A percentile compares a stretch with the other conserved stretches of the same genome.
These are phyloP conservation scores for Fopius arisanus DNA, from an alignment of 1,140 invertebrate genomes.

Conservation along the genomic window DNA sequence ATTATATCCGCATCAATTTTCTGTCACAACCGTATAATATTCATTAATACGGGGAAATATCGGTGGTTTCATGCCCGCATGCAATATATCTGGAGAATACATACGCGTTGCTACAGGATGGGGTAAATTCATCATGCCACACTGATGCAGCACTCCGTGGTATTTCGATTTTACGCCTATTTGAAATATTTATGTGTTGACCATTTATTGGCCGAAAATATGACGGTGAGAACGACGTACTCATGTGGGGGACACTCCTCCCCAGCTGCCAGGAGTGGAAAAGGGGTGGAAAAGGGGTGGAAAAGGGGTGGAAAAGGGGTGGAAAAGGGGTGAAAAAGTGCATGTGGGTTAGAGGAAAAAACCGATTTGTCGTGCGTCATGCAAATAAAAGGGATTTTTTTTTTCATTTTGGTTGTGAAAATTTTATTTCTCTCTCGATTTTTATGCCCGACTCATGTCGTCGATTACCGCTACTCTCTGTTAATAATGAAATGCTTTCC, in stretches of 20 bases:
- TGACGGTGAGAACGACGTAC: conserved; percentile 28
- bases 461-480: not conserved
- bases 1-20: conserved; percentile 39
- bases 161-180: conserved; percentile 30
- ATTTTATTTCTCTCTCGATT: not conserved
- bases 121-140: not conserved
- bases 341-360: not conserved
- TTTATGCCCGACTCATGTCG: not conserved
- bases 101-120: not conserved
- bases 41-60: conserved; percentile 12
- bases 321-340: not conserved
- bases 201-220: conserved; percentile 35
- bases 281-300: not conserved
- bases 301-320: not conserved
- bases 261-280: not conserved
- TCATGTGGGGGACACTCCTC: not conserved
- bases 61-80: not conserved
- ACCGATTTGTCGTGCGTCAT: conserved; percentile 13
- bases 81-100: conserved; percentile 6
- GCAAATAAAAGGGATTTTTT: conserved; percentile 8
- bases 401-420: not conserved
- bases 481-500: not conserved
- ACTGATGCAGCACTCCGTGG: conserved; percentile 24
- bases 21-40: conserved; percentile 37
- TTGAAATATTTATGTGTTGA: conserved; percentile 31